A percentile compares a stretch with the other conserved stretches of the same genome.
These are phyloP conservation scores for Atherinosoma microstoma DNA, from an alignment of 2,797 vertebrate species.

Conservation along the genomic window DNA sequence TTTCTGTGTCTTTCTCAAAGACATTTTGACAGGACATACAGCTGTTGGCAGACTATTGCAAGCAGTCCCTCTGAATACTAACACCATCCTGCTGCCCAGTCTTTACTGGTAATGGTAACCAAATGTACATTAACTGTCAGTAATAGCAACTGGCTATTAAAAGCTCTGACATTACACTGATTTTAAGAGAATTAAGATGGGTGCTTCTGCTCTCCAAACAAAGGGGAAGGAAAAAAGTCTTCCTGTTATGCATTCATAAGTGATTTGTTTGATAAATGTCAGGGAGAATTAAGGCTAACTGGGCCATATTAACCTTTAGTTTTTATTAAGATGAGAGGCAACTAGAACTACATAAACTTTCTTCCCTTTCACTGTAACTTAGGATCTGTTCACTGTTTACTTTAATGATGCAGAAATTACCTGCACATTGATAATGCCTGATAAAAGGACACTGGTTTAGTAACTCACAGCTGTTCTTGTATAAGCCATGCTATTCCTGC, in stretches of 20 bases:
- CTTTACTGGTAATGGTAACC: conserved; percentile 32
- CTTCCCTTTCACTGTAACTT: background rate
- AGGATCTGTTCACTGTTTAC: background rate
- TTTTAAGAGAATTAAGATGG: conserved; percentile 20
- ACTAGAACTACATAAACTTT: background rate
- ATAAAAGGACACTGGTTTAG: background rate
- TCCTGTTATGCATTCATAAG: conserved; percentile 8
- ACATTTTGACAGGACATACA: conserved; percentile 60
- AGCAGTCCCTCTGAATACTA: conserved; percentile 29
- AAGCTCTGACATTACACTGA: background rate
- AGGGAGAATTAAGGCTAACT: background rate
- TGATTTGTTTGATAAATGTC: conserved; percentile 25
- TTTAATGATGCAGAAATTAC: background rate
- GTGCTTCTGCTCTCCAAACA: conserved; percentile 18
- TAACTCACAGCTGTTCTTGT: background rate
- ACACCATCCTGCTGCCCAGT: conserved; percentile 25
- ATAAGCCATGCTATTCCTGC: background rate
- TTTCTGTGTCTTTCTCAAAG: conserved; percentile 55
- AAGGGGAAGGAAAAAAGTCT: conserved; percentile 7
- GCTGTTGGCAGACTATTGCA: conserved; percentile 49
- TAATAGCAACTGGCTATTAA: conserved; percentile 18
- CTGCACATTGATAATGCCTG: background rate
- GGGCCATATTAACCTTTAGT: background rate
- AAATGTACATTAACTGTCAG: conserved; percentile 38
- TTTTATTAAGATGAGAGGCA: background rate